phyloP scores from a whole-genome alignment of 2,888 invertebrate species.

The Leucozona laternaria region DNA sequence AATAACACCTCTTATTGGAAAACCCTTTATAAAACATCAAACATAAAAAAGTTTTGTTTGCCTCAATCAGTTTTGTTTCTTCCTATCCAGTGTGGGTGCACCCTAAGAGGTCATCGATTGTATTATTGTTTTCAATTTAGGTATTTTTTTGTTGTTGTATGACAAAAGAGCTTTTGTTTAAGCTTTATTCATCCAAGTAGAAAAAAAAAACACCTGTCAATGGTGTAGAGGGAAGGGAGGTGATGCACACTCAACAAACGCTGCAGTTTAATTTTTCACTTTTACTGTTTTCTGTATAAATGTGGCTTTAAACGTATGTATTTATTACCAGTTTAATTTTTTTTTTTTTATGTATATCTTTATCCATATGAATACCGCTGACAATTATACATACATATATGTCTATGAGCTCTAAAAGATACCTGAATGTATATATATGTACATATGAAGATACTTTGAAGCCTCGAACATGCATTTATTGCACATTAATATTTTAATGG shows the following conservation, averaged over 20 bases:
- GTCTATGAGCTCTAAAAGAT: not conserved
- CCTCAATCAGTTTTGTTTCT: too few relatives aligned
- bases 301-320: constrained; percentile 12
- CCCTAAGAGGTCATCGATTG: constrained; percentile 10
- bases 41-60: too few relatives aligned
- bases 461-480: not conserved
- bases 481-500: constrained; percentile 31
- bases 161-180: constrained; percentile 19
- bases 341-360: not conserved
- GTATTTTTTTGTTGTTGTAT: not conserved
- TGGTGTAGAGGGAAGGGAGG: constrained; percentile 1
- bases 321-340: constrained; percentile 22
- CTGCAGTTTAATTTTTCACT: constrained; percentile 58
- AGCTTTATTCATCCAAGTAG: constrained; percentile 2
- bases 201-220: constrained; percentile 27
- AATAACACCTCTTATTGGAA: too few relatives aligned
- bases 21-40: too few relatives aligned
- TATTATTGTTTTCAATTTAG: not conserved
- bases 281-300: constrained; percentile 47
- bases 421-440: not conserved
- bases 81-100: too few relatives aligned
- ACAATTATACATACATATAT: not conserved
- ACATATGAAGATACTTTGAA: too few relatives aligned
- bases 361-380: not conserved
- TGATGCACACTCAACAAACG: not conserved